phyloP scores from a whole-genome alignment of 2,888 invertebrate genomes.

The Epirrhoe alternata region DNA sequence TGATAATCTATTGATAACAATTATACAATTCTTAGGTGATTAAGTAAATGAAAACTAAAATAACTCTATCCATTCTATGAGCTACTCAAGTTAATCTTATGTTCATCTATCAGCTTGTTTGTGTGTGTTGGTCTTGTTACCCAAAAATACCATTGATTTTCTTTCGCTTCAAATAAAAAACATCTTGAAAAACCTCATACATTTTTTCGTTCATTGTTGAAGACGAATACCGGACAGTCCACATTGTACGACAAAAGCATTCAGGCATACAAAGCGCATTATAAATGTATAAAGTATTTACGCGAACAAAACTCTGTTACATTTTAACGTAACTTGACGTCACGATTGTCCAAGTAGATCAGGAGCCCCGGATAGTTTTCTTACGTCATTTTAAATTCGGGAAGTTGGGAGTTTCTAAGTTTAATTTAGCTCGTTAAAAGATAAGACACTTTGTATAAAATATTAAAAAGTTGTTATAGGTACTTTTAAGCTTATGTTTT shows the following conservation, averaged over 20 bases:
- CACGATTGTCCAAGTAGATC: constrained; percentile 26
- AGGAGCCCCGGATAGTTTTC: not conserved
- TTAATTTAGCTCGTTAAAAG: no score
- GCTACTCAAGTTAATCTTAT: no score
- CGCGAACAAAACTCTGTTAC: constrained; percentile 35
- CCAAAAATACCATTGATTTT: not conserved
- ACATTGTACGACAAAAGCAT: constrained; percentile 23
- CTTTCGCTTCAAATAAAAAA: not conserved
- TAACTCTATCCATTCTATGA: no score
- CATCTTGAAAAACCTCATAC: not conserved
- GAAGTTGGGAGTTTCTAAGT: not conserved
- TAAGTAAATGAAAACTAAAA: no score
- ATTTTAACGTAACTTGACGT: constrained; percentile 37
- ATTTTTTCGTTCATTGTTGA: constrained; percentile 9
- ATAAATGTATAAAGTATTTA: constrained; percentile 38
- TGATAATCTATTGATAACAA: no score
- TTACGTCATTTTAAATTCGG: not conserved
- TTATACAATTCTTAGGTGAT: no score
- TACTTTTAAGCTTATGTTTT: no score
- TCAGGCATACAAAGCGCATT: constrained; percentile 28
- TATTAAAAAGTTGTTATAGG: no score
- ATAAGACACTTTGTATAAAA: no score
- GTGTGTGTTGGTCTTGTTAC: no score
- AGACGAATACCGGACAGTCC: constrained; percentile 4
- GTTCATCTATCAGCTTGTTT: no score